Conservation (phyloP, 2,113 vertebrate genomes). For the Calyptomena viridis region DNA sequence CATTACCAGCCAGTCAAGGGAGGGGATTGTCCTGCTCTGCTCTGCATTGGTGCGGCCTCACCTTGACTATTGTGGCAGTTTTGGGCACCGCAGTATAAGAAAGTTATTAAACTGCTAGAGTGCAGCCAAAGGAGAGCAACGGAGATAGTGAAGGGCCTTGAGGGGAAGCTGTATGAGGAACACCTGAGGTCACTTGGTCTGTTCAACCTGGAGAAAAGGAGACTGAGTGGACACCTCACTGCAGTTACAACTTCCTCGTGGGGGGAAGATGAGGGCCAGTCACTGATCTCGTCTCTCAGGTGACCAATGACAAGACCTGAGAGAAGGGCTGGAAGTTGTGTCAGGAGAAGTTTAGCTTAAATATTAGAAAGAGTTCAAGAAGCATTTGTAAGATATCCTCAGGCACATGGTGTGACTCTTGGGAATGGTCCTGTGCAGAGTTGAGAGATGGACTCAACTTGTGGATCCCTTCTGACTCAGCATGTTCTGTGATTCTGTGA, state of each 20-base stretch:
- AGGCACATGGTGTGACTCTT: background rate
- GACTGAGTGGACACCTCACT: background rate
- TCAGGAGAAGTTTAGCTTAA: background rate
- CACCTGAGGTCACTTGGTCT: background rate
- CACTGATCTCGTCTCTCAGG: background rate
- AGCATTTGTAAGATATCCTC: background rate
- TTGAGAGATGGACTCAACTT: background rate
- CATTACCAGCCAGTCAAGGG: rapidly evolving
- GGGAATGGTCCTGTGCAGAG: background rate
- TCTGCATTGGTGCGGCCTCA: background rate
- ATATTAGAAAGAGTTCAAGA: background rate
- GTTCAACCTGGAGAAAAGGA: background rate
- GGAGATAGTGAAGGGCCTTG: background rate
- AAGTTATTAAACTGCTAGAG: background rate
- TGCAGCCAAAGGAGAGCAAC: background rate
- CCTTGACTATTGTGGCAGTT: background rate
- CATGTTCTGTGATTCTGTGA: background rate
- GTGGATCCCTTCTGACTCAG: background rate
- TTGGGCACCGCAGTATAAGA: background rate
- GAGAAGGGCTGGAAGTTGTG: background rate
- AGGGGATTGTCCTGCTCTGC: background rate
- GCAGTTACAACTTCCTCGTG: background rate
- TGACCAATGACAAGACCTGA: background rate
- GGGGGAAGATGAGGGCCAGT: background rate
- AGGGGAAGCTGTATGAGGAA: background rate